Conservation (phyloP, 2,797 vertebrate species). For the Aldrovandia affinis region DNA sequence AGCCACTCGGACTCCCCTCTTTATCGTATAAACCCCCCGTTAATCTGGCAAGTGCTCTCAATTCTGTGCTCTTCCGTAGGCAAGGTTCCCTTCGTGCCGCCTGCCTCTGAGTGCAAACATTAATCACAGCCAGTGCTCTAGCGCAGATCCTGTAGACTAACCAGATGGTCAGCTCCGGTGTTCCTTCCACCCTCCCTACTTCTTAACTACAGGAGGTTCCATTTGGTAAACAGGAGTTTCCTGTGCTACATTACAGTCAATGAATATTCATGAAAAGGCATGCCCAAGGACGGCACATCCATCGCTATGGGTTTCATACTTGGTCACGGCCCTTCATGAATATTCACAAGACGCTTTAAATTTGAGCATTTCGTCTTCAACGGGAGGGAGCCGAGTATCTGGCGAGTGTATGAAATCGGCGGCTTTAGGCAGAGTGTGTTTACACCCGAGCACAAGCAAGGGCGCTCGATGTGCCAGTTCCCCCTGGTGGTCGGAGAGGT, state of each 20-base stretch:
- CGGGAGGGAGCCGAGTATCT: not conserved
- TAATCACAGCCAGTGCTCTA: constrained; percentile 68
- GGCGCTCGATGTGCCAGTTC: not conserved
- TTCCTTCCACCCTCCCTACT: not conserved
- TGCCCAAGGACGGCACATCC: not conserved
- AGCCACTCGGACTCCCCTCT: constrained; percentile 53
- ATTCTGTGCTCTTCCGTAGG: constrained; percentile 68
- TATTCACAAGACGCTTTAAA: not conserved
- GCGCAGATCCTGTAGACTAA: not conserved
- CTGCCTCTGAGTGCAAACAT: constrained; percentile 72
- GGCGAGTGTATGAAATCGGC: not conserved
- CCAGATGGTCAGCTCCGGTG: not conserved
- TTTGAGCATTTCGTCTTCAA: not conserved
- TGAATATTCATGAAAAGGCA: not conserved
- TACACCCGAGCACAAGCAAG: not conserved
- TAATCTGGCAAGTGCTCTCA: constrained; percentile 35
- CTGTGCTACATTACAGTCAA: not conserved
- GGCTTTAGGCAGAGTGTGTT: not conserved
- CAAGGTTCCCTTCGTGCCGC: constrained; percentile 73
- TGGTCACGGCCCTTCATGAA: not conserved
- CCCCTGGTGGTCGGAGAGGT: constrained; percentile 31
- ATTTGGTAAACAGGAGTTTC: not conserved
- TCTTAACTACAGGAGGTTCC: too few relatives aligned
- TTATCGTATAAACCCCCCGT: too few relatives aligned
- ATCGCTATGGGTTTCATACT: not conserved